Base-by-base conservation (phyloP, 2,113 vertebrate species). In the Saguinus imperator region DNA sequence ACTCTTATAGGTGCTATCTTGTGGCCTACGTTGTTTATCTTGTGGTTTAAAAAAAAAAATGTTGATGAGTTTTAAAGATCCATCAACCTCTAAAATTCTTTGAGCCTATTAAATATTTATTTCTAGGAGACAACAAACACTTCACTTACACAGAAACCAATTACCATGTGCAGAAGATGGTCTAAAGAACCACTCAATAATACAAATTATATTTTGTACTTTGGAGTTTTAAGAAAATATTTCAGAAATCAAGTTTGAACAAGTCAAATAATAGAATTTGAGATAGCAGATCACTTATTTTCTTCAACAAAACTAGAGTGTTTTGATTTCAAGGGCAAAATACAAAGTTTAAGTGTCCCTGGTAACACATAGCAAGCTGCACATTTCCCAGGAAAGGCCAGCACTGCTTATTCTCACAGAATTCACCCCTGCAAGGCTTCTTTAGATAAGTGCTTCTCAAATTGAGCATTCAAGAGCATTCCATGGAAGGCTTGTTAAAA, bases 201-300 rank as follows among this genome's bases (percentile, higher is more conserved):
- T n/a, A 57, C 21, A 76, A 88, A 82, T 43, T 90, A 7, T 85
- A 40, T 68, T 61, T 85, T 89, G 12, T 66, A 18, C 86, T 92
- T 90, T 58, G 58, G 45, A 43, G 1, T 85, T 96, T 95, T 61
- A 43, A 23, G 35, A 82, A 90, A 90, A 84, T 66, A 18, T 87
- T 94, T 29, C 25, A 43, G 25, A 97, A 82, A 77, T 92, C 29
- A 84, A 40, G 17, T 90, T 64, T 45, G 81, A 94, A 58, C 57
- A 87, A 94, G 66, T 40, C 43, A 35, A 73, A 73, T 79, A 20
- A 72, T 23, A 45, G 21, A 58, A 89, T 86, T 35, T 37, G 82
- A 82, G 58, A 35, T 32, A 82, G 43, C 7, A n/a, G 73, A 68
- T 21, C 37, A 86, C 87, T 80, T 55, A 35, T 66, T 89, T 94